These are phyloP conservation scores for Chironomus tepperi DNA, from an alignment of 1,140 invertebrate species.

Conservation along the genomic window DNA sequence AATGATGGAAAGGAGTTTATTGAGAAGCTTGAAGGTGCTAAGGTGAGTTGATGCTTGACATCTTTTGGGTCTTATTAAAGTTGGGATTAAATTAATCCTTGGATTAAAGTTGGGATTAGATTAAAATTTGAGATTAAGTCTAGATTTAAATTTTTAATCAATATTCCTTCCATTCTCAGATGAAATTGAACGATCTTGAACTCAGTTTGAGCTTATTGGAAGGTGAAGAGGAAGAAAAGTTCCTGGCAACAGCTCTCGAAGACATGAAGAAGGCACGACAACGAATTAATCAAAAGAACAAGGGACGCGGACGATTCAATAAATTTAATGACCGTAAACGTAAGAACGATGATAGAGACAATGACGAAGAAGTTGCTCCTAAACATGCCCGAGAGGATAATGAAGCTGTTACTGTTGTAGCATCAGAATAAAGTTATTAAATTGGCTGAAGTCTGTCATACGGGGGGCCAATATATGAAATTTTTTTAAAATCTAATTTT, in stretches of 20 bases:
- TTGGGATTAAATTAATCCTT: too few species aligned
- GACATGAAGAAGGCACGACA: slow-evolving; percentile 49
- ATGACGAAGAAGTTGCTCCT: slow-evolving; percentile 25
- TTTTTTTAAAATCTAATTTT: too few species aligned
- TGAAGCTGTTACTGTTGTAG: neutral
- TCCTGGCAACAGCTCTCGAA: slow-evolving; percentile 52
- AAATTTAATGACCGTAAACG: slow-evolving; percentile 35
- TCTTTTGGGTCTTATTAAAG: too few species aligned
- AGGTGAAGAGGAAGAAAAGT: slow-evolving; percentile 60
- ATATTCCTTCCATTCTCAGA: slow-evolving; percentile 24
- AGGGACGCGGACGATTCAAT: slow-evolving; percentile 33
- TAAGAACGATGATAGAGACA: slow-evolving; percentile 34
- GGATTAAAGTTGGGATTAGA: too few species aligned
- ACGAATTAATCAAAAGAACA: slow-evolving; percentile 40
- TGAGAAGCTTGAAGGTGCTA: slow-evolving; percentile 53
- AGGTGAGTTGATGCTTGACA: too few species aligned
- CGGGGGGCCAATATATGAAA: too few species aligned
- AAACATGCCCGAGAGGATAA: neutral
- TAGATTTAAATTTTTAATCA: slow-evolving; percentile 18
- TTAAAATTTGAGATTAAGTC: slow-evolving; percentile 17
- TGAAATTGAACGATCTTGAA: slow-evolving; percentile 48
- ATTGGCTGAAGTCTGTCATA: too few species aligned
- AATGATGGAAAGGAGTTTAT: slow-evolving; percentile 54
- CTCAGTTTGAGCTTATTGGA: slow-evolving; percentile 50
- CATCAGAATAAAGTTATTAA: neutral